Percentiles rank a stretch among this genome's conserved stretches.
phyloP scores from a whole-genome alignment of 2,113 vertebrate genomes.

The Vulpes lagopus region DNA sequence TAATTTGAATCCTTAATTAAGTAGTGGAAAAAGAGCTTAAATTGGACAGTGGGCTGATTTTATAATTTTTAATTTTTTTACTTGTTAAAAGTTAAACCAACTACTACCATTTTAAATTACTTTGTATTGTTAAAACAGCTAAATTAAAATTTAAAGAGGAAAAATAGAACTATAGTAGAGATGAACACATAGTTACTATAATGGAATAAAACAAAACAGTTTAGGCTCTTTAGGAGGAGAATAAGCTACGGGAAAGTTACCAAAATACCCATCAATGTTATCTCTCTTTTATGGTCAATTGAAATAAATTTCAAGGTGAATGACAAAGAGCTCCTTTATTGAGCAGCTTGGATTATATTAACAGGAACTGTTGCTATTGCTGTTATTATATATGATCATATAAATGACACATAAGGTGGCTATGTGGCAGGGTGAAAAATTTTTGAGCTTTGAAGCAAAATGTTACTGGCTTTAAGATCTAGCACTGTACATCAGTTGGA shows the following conservation, averaged over 20 bases:
- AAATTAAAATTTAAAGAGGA: background rate
- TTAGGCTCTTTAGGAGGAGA: background rate
- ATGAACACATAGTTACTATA: background rate
- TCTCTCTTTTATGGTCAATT: background rate
- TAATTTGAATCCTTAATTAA: slow-evolving; percentile 30
- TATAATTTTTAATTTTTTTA: slow-evolving; percentile 43
- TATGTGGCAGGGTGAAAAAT: background rate
- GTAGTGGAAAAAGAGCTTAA: background rate
- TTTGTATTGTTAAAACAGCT: background rate
- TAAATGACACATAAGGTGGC: background rate
- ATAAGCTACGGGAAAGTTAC: background rate
- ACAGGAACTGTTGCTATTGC: background rate
- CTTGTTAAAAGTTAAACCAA: slow-evolving; percentile 43
- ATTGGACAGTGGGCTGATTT: background rate
- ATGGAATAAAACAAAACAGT: background rate
- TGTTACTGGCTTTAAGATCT: background rate
- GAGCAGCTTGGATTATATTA: background rate
- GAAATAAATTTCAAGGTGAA: background rate
- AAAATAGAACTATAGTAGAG: background rate
- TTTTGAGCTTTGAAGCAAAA: background rate
- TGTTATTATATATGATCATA: background rate
- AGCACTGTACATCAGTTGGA: background rate
- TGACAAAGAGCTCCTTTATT: background rate
- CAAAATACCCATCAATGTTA: background rate
- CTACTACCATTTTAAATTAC: slow-evolving; percentile 2